Evolutionary conservation across 2,888 invertebrate species (phyloP).

Genomic region (Ischnura elegans): DNA sequence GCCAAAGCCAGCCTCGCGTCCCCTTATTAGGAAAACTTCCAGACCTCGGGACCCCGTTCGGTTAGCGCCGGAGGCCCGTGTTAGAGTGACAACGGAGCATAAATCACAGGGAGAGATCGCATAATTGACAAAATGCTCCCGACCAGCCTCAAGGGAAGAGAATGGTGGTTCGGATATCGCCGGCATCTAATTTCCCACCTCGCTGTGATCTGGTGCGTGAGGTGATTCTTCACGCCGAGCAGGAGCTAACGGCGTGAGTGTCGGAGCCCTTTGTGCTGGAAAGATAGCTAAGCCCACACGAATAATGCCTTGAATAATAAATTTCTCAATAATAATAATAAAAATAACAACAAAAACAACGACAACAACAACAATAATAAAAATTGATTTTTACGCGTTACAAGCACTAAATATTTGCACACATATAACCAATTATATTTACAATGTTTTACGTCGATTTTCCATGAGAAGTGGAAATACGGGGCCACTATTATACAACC

Average conservation of each 20-base stretch:
- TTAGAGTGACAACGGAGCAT: background rate
- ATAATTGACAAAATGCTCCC: background rate
- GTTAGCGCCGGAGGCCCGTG: background rate
- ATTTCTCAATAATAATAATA: no score
- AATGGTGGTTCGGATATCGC: background rate
- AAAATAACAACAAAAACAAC: no score
- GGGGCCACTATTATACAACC: no score
- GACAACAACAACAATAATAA: no score
- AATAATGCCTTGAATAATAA: no score
- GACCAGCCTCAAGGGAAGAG: background rate
- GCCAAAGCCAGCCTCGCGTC: background rate
- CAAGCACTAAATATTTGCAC: no score
- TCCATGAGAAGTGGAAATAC: no score
- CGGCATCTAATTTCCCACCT: background rate
- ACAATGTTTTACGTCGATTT: no score
- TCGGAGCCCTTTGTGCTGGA: background rate
- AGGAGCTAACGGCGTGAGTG: background rate
- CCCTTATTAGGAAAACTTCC: slow-evolving; percentile 33
- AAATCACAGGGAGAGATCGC: background rate
- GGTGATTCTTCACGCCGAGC: background rate
- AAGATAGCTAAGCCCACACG: background rate
- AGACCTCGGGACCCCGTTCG: background rate
- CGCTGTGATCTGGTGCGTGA: background rate
- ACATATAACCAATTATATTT: no score
- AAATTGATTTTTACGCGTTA: no score